These are phyloP conservation scores for Dendrolimus pini DNA, from an alignment of 2,888 invertebrate species.

Conservation along the genomic window DNA sequence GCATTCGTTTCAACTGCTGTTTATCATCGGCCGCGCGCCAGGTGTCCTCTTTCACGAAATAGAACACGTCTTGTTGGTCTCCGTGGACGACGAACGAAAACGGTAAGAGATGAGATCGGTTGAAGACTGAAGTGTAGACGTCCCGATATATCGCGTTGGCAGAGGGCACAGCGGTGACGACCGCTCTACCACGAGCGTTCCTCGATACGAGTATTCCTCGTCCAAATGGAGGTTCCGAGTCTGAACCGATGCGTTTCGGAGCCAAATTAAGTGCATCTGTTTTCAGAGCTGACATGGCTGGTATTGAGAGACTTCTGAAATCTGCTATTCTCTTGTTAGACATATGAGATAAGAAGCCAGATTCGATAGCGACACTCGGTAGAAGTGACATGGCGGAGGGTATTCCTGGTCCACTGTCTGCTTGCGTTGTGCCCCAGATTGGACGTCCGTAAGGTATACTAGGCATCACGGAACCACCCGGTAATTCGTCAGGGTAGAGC, in stretches of 20 bases:
- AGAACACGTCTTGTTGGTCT: constrained; percentile 93
- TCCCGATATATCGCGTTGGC: constrained; percentile 94
- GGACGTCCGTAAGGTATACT: constrained; percentile 76
- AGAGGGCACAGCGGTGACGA: constrained; percentile 90
- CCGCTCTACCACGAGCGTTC: constrained; percentile 85
- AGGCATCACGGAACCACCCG: constrained; percentile 81
- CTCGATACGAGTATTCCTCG: constrained; percentile 90
- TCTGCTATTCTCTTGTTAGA: constrained; percentile 87
- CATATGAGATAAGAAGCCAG: constrained; percentile 89
- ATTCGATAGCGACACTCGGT: constrained; percentile 84
- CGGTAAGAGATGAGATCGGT: constrained; percentile 90
- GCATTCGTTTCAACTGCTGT: constrained; percentile 91
- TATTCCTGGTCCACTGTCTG: constrained; percentile 69
- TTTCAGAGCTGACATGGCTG: constrained; percentile 87
- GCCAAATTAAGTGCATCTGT: constrained; percentile 85
- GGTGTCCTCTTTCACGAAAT: constrained; percentile 93
- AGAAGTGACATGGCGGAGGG: constrained; percentile 80
- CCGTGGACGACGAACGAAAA: constrained; percentile 93
- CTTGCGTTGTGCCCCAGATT: constrained; percentile 74
- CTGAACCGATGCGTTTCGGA: constrained; percentile 86
- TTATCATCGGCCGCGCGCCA: constrained; percentile 94
- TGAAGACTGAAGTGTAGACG: constrained; percentile 95
- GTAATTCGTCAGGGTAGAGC: constrained; percentile 83
- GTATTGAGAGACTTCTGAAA: constrained; percentile 84
- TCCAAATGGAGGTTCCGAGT: constrained; percentile 93